Base-by-base conservation (phyloP, 2,888 invertebrate genomes). In the Philopedon plagiatum region DNA sequence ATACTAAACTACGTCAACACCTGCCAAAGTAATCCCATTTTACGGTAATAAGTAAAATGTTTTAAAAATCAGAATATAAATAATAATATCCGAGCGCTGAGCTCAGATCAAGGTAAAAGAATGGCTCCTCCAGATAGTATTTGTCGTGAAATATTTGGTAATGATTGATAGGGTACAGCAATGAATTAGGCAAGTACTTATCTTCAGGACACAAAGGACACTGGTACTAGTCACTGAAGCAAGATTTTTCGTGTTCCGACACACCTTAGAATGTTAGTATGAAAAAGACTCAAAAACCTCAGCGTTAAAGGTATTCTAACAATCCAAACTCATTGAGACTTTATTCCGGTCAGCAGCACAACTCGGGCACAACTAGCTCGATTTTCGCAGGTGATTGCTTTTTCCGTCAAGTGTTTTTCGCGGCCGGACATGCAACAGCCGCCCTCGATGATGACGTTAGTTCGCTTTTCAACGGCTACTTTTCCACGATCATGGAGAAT, bases 371-470 rank as follows among this genome's bases (percentile, higher is more conserved):
- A 18, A 26, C 60, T 41, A 44, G 60, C 60, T 44, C 15, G 60
- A 60, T 44, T 41, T 60, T 60, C 26, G 37, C 60, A 60, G 60
- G 66, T 60, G 46, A 60, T 60, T 23, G 68, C 68, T 68, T 68
- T 68, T 68, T 68, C 32, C 39, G 34, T 18, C 18, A 56, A 44
- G 68, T 51, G 60, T 68, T 61, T 68, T 58, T 67, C 29, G 37
- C 56, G 58, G 34, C 29, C 19, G 18, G 39, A 34, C 49, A 68
- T 68, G 68, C 68, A 68, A 68, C 68, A 68, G 54, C 41, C 61
- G 11, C 46, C 66, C n/a, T n/a, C 67, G 49, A 66, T 66, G 58
- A 66, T 66, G 54, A 66, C 49, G 66, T 66, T 58, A 46, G 49
- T 49, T 34, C 34, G 58, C 58, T 58, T 61, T 68, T 68, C 60